Percentiles rank a stretch among this genome's conserved stretches.
Conservation (phyloP, 2,888 invertebrate genomes). For the Colletes collaris region DNA sequence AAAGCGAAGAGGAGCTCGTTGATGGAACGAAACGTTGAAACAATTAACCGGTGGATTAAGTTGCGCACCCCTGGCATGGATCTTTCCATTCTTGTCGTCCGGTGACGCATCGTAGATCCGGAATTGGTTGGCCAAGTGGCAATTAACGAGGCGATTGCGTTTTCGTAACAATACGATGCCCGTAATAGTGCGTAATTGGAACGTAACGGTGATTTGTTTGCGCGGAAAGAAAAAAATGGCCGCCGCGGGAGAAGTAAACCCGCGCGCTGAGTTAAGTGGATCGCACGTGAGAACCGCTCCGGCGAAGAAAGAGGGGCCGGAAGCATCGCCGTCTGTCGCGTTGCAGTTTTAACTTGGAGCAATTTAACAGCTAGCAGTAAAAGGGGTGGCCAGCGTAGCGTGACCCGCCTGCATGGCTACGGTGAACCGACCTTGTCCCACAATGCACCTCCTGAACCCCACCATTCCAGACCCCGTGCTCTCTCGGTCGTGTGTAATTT, state of each 20-base stretch:
- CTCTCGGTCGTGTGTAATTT: constrained; percentile 44
- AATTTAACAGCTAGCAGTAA: constrained; percentile 70
- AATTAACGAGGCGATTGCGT: neutral
- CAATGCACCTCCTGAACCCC: constrained; percentile 65
- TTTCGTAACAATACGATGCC: neutral
- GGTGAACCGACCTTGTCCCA: constrained; percentile 74
- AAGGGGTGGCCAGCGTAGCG: constrained; percentile 70
- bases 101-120: no score
- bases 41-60: no score
- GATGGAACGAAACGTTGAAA: no score
- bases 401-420: constrained; percentile 66
- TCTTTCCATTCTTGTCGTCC: no score
- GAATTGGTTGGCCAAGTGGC: no score
- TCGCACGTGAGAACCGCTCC: constrained; percentile 23
- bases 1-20: no score
- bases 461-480: neutral
- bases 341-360: constrained; percentile 55
- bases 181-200: neutral
- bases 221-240: neutral
- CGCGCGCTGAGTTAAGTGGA: neutral
- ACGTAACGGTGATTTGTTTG: constrained; percentile 14
- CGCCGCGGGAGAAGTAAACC: neutral
- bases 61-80: no score
- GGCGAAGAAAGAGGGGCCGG: constrained; percentile 53
- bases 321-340: constrained; percentile 60